Evolutionary conservation across 2,888 invertebrate species (phyloP), one percentile per base, ranked within the genome.

Genomic region (Lacanobia wlatinum): DNA sequence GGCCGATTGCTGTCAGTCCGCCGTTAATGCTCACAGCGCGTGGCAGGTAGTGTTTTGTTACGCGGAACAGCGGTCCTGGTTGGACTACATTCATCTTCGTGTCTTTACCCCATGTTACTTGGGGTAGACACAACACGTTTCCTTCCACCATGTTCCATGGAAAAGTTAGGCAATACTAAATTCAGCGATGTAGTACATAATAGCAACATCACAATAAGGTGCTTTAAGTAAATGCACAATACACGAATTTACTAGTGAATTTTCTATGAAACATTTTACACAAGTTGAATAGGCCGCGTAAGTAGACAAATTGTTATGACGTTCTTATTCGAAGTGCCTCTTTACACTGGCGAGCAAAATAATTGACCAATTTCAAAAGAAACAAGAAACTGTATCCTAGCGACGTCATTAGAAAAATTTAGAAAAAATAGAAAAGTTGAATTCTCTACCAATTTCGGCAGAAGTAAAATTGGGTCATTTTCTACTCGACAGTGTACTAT

Each of bases 181-280:
- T 28, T 76, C 43, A 53, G 18, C 40, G 46, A 70, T 58, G 62
- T 84, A 84, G 76, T 63, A 62, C 74, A 63, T 79, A 71, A 72
- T 74, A 84, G 65, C 61, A 56, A 69, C 70, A 77, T 75, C 82
- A 82, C 79, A 84, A 83, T 87, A 87, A 86, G 89, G 90, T 91
- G 90, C 90, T 92, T 87, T 80, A 81, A 83, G 81, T 84, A 80
- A 87, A 86, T 90, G 93, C 93, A 94, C 92, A 89, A 92, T 84
- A 83, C 90, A 94, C 94, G 95, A 95, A 95, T 94, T 94, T 95
- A 95, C 87, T 93, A 94, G 91, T 84, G 76, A 90, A 88, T 90
- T 93, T 94, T 94, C 90, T 90, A 90, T 82, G 83, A 86, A 88
- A 88, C 90, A 87, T 94, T 86, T 91, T 94, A 95, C 93, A 94